Base-by-base conservation (phyloP, 2,113 vertebrate genomes). In the Myocastor coypus region DNA sequence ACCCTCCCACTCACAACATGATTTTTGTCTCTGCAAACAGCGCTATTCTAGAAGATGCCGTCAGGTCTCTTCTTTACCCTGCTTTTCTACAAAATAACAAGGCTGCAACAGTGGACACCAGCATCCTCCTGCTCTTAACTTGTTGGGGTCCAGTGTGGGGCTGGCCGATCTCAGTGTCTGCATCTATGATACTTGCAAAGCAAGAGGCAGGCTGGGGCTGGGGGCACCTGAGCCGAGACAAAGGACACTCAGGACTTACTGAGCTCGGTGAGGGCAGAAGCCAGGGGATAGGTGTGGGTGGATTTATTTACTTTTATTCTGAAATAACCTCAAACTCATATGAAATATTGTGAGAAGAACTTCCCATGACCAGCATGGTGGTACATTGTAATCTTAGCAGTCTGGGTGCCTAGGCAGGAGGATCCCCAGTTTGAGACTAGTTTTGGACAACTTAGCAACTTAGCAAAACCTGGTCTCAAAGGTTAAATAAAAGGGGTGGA, bases 41-140 rank as follows among this genome's bases (percentile, higher is more conserved):
- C n/a, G 17, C 14, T 37, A n/a, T 77, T 30, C 8, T 2, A 4
- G 69, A 34, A 11, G 0, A 16, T 4, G 14, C n/a, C 20, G 13
- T 10, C 2, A 3, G 0, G 0, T 42, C 32, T 13, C n/a, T 50
- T 40, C 46, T n/a, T 59, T 17, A 17, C 4, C 37, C 73, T 14
- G 5, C 40, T 46, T 69, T n/a, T 87, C 46, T 37, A 61, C 24
- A 46, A 77, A 78, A 46, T 57, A 28, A 1, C 2, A 9, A 66
- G 61, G 34, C 71, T 59, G 22, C 0, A 30, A 5, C 6, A n/a
- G 24, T 34, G 12, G 32, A 73, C n/a, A 61, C 3, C 13, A 19
- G 10, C 50, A 61, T 3, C 32, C 52, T 82, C 22, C 9, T 46
- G 20, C 55, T 52, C 82, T 40, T 9, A 0, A 26, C 46, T 32